phyloP scores from a whole-genome alignment of 1,140 invertebrate genomes.

The Pogonomyrmex barbatus region DNA sequence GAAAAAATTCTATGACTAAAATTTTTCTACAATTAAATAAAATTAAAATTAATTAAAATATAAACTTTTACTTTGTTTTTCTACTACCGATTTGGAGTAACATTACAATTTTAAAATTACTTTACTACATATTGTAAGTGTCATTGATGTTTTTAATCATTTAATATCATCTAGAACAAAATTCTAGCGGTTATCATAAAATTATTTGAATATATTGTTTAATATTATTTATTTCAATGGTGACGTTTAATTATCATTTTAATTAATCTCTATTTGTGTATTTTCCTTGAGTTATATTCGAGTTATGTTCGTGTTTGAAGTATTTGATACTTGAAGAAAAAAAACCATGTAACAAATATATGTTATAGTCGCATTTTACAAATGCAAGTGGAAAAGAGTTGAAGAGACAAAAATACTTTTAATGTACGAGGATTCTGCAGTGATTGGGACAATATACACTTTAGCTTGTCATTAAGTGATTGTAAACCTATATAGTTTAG shows the following conservation, averaged over 20 bases:
- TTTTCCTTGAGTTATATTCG: neutral
- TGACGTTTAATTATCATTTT: neutral
- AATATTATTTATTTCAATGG: slow-evolving; percentile 20
- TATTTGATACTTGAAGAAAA: neutral
- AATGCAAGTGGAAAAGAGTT: neutral
- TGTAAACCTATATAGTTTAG: slow-evolving; percentile 66
- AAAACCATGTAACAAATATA: neutral
- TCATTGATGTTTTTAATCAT: neutral
- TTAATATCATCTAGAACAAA: neutral
- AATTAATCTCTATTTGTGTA: neutral
- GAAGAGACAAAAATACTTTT: neutral
- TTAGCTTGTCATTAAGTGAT: slow-evolving; percentile 61
- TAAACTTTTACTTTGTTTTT: neutral
- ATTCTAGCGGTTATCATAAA: neutral
- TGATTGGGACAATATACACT: slow-evolving; percentile 36
- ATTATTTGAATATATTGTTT: neutral
- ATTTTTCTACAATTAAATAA: neutral
- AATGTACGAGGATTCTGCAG: neutral
- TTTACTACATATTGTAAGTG: neutral
- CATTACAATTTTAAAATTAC: neutral
- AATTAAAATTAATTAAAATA: neutral
- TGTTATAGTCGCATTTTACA: neutral
- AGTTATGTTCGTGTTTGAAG: neutral
- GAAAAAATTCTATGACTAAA: neutral
- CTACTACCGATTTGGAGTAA: neutral